Percentiles rank a stretch among this genome's conserved stretches.
Conservation (phyloP, 2,113 vertebrate genomes). For the Petrocephalus zakoni region DNA sequence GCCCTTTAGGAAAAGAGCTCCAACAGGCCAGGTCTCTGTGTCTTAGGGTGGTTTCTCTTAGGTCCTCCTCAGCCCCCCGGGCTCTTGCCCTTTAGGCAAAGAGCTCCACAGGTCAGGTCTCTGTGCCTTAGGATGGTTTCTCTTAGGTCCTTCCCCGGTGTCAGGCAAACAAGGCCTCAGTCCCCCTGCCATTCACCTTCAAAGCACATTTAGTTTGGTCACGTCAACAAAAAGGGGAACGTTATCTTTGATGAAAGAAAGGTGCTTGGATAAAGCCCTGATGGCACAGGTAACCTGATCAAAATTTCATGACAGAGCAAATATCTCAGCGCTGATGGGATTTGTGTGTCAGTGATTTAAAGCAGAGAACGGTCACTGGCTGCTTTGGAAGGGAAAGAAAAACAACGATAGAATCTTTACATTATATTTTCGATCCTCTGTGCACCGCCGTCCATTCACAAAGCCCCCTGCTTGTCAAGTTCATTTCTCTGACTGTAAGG, state of each 20-base stretch:
- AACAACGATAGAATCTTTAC: not conserved
- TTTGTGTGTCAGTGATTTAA: not conserved
- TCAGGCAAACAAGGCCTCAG: not conserved
- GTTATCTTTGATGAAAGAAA: constrained; percentile 18
- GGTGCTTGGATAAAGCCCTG: not conserved
- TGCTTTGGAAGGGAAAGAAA: not conserved
- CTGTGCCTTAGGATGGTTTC: not conserved
- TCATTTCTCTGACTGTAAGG: not conserved
- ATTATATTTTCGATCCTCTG: not conserved
- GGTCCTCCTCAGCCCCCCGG: not conserved
- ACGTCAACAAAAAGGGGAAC: not conserved
- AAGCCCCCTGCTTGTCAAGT: not conserved
- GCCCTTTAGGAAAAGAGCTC: not conserved
- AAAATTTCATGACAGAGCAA: constrained; percentile 8
- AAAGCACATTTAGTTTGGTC: constrained; percentile 6
- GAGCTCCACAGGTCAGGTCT: not conserved
- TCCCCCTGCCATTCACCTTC: not conserved
- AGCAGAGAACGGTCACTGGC: not conserved
- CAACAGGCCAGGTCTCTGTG: not conserved
- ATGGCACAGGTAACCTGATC: not conserved
- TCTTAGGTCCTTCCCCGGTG: not conserved
- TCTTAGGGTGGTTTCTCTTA: too few species aligned
- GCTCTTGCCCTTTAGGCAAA: not conserved
- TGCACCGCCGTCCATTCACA: not conserved
- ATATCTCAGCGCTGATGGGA: not conserved